Evolutionary conservation across 2,113 vertebrate species (phyloP).

Genomic region (Procavia capensis): DNA sequence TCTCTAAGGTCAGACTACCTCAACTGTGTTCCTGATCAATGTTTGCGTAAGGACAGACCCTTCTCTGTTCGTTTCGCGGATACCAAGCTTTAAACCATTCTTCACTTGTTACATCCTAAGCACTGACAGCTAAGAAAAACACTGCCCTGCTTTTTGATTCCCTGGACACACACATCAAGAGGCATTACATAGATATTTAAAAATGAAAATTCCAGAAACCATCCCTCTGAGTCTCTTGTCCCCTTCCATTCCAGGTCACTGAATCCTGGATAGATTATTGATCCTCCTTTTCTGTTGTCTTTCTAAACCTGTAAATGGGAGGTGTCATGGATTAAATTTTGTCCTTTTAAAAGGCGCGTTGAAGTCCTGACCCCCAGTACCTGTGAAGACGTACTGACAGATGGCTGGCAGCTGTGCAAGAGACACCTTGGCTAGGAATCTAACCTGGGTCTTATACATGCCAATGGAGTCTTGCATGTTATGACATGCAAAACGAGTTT

Average conservation of each 20-base stretch:
- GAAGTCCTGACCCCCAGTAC: too few species aligned
- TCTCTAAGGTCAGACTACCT: too few species aligned
- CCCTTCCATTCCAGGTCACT: neutral
- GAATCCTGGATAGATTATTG: neutral
- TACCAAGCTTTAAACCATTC: rapidly evolving
- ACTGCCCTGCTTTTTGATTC: too few species aligned
- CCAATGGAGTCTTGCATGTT: too few species aligned
- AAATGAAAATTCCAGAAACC: neutral
- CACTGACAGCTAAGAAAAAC: rapidly evolving
- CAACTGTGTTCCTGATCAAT: neutral
- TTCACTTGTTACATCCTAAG: neutral
- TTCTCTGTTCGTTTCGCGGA: neutral
- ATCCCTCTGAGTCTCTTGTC: rapidly evolving
- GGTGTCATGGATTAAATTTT: neutral
- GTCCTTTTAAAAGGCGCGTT: neutral
- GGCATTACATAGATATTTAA: rapidly evolving
- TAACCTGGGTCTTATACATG: too few species aligned
- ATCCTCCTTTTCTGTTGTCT: neutral
- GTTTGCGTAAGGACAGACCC: neutral
- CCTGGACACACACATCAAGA: rapidly evolving
- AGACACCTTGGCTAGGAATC: too few species aligned
- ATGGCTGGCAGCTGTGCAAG: too few species aligned
- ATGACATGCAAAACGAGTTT: too few species aligned
- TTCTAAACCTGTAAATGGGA: neutral
- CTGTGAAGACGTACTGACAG: too few species aligned